A percentile compares a stretch with the other conserved stretches of the same genome.
Evolutionary conservation across 2,797 vertebrate genomes (phyloP).

Genomic region (Brachymystax lenok): DNA sequence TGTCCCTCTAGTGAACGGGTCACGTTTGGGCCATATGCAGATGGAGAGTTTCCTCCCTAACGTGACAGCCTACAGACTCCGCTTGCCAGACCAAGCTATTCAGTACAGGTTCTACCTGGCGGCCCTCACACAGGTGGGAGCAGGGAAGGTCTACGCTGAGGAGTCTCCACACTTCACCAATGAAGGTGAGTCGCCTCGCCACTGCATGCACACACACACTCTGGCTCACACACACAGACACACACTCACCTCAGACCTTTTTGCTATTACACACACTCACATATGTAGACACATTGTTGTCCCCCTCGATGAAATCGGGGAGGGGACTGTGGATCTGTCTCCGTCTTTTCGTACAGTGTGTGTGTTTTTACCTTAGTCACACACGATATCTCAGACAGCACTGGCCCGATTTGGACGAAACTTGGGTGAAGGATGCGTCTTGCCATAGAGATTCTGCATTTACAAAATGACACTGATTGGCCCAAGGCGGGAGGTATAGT

Average conservation of each 20-base stretch:
- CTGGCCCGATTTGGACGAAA: no score
- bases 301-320: no score
- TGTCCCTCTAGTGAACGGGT: constrained; percentile 84
- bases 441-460: no score
- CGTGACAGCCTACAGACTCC: constrained; percentile 82
- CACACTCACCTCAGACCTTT: background rate
- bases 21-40: constrained; percentile 72
- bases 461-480: no score
- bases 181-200: constrained; percentile 80
- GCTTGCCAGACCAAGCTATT: constrained; percentile 80
- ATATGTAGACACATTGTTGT: no score
- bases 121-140: constrained; percentile 87
- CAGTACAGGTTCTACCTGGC: constrained; percentile 88
- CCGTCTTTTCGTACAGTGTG: no score
- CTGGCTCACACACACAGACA: background rate
- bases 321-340: no score
- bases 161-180: constrained; percentile 88
- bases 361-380: no score
- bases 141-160: constrained; percentile 77
- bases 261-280: no score
- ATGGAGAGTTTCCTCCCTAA: constrained; percentile 84
- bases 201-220: background rate
- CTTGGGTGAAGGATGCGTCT: no score
- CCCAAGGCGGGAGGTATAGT: no score
- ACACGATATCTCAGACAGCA: no score